Conservation (phyloP, 2,797 vertebrate species). For the Salmo trutta region DNA sequence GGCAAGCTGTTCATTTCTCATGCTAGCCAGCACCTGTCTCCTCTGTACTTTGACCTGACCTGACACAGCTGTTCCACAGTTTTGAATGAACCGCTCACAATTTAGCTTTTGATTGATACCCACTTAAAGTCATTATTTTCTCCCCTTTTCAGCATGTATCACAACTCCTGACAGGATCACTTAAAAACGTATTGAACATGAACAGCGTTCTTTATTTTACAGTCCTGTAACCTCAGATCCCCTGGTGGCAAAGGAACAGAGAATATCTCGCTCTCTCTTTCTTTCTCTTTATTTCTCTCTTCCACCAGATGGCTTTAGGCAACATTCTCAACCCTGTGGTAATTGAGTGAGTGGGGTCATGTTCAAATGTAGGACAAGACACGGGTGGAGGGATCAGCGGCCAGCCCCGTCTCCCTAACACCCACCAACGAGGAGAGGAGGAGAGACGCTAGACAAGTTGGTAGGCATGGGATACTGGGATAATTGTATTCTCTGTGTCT, state of each 20-base stretch:
- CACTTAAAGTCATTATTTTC: neutral
- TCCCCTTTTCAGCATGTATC: conserved; percentile 7
- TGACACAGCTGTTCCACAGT: conserved; percentile 61
- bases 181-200: conserved; percentile 42
- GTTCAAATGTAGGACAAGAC: conserved; percentile 52
- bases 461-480: neutral
- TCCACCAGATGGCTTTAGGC: conserved; percentile 36
- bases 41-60: conserved; percentile 48
- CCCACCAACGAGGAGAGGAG: neutral
- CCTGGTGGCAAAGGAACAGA: conserved; percentile 11
- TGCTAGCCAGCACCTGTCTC: conserved; percentile 71
- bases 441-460: conserved; percentile 15
- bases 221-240: conserved; percentile 33
- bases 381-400: neutral
- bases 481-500: neutral
- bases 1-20: conserved; percentile 54
- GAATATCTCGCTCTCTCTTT: neutral
- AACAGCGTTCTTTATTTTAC: conserved; percentile 30
- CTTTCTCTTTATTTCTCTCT: neutral
- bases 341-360: conserved; percentile 40
- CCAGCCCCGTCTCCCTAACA: neutral
- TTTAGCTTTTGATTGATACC: conserved; percentile 48
- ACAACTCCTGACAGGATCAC: conserved; percentile 9
- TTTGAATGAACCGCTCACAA: conserved; percentile 34
- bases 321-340: conserved; percentile 39